Base-by-base conservation (phyloP, 2,113 vertebrate genomes). In the Amblyornis subalaris region DNA sequence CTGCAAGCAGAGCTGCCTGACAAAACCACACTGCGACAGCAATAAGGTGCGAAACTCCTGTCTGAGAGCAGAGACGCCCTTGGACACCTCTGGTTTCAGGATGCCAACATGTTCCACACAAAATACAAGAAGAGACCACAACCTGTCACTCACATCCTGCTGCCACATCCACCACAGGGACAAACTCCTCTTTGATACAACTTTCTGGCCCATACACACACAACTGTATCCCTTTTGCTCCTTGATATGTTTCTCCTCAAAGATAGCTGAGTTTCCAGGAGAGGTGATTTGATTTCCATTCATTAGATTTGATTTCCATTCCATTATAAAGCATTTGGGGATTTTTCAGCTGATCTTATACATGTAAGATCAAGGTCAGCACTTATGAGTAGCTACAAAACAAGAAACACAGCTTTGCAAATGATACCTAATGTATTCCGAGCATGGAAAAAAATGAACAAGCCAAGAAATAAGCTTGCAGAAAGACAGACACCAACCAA, bases 401-500 rank as follows among this genome's bases (percentile, higher is more conserved):
- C 33, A 72, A 50, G 76, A 85, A 73, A 58, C 8, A 13, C 71
- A 83, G 51, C 38, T 84, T 92, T 86, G 72, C 72, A 90, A 82
- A 71, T 51, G 40, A 60, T 25, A 80, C 29, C 18, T 45, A 13
- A 66, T 29, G 4, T 13, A 54, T 44, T 87, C 74, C 42, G 54
- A 72, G 23, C 42, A 50, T 1, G 21, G 44, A 2, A 50, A 72
- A 77, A 88, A 67, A 6, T 4, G 26, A 88, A 23, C 10, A 31
- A 51, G 21, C 26, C 13, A 28, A 77, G 80, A 81, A 87, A n/a
- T 10, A 51, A 67, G 12, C 22, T 85, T 61, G 35, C 6, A 70
- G 78, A 65, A 82, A 82, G 31, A 55, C 48, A 77, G 38, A 7
- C 42, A 78, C 33, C n/a, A 64, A 74, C 8, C 42, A 72, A 87